These are phyloP conservation scores for Dicyrtomina minuta DNA, from an alignment of 2,888 invertebrate genomes.

Conservation along the genomic window DNA sequence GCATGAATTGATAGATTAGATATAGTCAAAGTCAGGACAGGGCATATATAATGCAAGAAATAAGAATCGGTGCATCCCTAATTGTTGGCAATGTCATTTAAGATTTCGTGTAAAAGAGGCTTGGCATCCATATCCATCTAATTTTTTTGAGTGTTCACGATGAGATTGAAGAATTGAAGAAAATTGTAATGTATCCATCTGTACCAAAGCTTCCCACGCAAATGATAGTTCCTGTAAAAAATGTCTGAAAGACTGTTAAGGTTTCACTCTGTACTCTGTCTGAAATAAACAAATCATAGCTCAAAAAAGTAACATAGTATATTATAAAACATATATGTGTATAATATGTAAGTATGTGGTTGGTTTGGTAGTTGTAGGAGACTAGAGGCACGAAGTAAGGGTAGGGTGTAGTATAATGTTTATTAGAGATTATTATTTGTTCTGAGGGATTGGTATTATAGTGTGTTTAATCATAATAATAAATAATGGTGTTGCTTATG, in stretches of 20 bases:
- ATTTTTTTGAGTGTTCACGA: conserved; percentile 10
- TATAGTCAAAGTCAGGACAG: too few relatives aligned
- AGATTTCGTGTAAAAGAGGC: conserved; percentile 18
- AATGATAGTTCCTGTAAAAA: neutral
- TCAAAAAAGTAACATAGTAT: conserved; percentile 11
- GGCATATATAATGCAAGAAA: too few relatives aligned
- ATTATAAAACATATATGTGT: too few relatives aligned
- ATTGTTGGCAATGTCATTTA: conserved; percentile 32
- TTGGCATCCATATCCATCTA: conserved; percentile 14
- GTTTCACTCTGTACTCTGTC: conserved; percentile 3
- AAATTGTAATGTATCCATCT: neutral
- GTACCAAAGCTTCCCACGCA: conserved; percentile 22
- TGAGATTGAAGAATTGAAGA: conserved; percentile 14
- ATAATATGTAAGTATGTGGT: too few relatives aligned
- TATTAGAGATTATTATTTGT: too few relatives aligned
- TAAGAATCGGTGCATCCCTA: conserved; percentile 31
- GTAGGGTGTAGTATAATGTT: too few relatives aligned
- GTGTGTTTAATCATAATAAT: conserved; percentile 23
- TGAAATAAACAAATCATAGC: conserved; percentile 20
- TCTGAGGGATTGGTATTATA: conserved; percentile 18
- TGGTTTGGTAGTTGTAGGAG: too few relatives aligned
- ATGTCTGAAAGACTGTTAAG: too few relatives aligned
- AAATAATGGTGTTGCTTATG: conserved; percentile 28
- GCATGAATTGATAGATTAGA: too few relatives aligned
- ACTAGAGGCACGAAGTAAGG: too few relatives aligned